These are phyloP conservation scores for Hofmannophila pseudospretella DNA, from an alignment of 2,888 invertebrate species.

Conservation along the genomic window DNA sequence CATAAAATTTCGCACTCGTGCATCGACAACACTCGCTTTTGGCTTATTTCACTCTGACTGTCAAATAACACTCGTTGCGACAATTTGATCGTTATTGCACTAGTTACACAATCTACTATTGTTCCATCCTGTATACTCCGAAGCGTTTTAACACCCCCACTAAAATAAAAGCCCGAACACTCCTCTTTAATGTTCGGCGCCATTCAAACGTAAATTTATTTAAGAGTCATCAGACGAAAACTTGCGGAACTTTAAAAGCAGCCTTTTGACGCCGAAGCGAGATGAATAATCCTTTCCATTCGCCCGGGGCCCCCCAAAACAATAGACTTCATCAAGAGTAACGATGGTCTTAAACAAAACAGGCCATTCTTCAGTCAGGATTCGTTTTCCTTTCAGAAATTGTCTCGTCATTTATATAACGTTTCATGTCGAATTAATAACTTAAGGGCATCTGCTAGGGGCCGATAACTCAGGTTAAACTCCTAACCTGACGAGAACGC, in stretches of 20 bases:
- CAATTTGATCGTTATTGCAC: no score
- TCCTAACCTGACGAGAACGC: no score
- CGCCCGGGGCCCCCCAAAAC: constrained; percentile 48
- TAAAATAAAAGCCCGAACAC: neutral
- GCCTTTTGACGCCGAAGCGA: constrained; percentile 50
- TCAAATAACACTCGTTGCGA: no score
- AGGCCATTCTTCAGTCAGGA: constrained; percentile 46
- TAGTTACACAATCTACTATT: no score
- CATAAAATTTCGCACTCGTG: no score
- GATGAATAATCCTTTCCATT: constrained; percentile 70
- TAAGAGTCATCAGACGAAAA: constrained; percentile 47
- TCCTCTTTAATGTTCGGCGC: constrained; percentile 12
- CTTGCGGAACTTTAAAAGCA: constrained; percentile 44
- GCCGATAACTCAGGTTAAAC: no score
- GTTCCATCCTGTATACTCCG: neutral
- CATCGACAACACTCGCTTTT: no score
- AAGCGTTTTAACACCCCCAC: neutral
- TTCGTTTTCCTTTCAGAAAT: constrained; percentile 32
- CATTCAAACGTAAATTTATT: constrained; percentile 41
- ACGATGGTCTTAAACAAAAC: constrained; percentile 69
- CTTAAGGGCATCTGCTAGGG: no score
- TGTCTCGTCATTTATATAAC: constrained; percentile 38
- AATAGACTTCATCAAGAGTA: constrained; percentile 69
- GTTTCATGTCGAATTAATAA: constrained; percentile 47
- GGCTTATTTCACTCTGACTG: no score